These are phyloP conservation scores for Pimpla rufipes DNA, from an alignment of 2,888 invertebrate species.

Conservation along the genomic window DNA sequence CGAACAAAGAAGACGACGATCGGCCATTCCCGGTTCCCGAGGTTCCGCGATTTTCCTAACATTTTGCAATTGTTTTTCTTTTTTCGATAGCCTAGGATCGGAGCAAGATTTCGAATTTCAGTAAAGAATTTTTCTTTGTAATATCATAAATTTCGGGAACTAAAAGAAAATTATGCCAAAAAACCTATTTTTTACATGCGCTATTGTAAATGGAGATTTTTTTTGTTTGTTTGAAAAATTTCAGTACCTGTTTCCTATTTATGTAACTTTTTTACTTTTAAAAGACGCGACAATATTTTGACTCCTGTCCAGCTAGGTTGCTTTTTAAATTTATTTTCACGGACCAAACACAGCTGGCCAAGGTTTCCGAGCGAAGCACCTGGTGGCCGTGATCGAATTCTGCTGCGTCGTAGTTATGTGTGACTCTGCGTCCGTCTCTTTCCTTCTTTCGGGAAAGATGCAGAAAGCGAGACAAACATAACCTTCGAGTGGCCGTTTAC, in stretches of 20 bases:
- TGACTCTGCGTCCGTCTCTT: conserved; percentile 4
- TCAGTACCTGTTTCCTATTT: neutral
- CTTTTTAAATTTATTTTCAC: conserved; percentile 5
- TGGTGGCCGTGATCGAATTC: conserved; percentile 44
- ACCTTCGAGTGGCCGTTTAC: conserved; percentile 42
- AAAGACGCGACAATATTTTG: neutral
- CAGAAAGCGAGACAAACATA: conserved; percentile 17
- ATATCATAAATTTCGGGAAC: no score
- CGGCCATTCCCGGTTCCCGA: conserved; percentile 13
- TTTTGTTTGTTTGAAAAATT: no score
- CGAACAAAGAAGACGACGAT: conserved; percentile 43
- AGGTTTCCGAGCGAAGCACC: conserved; percentile 21
- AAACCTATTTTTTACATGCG: no score
- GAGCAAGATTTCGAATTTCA: neutral
- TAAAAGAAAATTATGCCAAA: no score
- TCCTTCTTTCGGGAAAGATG: neutral
- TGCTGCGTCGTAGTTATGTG: conserved; percentile 26
- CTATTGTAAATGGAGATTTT: no score
- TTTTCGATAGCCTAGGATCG: neutral
- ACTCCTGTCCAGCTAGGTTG: neutral
- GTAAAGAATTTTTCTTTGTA: no score
- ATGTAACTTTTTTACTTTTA: neutral
- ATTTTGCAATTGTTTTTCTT: neutral
- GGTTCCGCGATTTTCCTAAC: conserved; percentile 21
- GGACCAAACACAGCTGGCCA: conserved; percentile 14